A percentile compares a stretch with the other conserved stretches of the same genome.
phyloP scores from a whole-genome alignment of 1,140 invertebrate genomes.

The Brachystomella parvula region DNA sequence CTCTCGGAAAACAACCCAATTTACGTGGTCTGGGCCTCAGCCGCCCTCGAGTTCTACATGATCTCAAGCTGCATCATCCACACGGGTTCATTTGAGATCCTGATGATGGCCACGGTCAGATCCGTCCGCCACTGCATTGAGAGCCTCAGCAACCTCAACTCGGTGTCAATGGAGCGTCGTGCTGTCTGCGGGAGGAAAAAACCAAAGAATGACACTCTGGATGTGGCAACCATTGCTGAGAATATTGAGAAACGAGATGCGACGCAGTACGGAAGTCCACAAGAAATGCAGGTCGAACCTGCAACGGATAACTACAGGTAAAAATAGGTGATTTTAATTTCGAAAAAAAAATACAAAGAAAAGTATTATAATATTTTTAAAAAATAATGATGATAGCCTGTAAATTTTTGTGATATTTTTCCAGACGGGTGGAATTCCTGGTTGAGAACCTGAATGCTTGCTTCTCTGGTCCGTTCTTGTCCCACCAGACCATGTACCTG shows the following conservation, averaged over 20 bases:
- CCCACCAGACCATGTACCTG: slow-evolving; percentile 38
- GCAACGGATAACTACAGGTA: slow-evolving; percentile 36
- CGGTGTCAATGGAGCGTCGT: slow-evolving; percentile 34
- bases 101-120: slow-evolving; percentile 38
- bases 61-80: slow-evolving; percentile 33
- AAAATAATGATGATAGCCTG: not conserved
- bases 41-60: slow-evolving; percentile 37
- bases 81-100: slow-evolving; percentile 35
- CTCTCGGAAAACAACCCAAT: slow-evolving; percentile 20
- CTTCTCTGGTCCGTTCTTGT: slow-evolving; percentile 34
- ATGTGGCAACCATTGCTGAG: slow-evolving; percentile 38
- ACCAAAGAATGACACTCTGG: slow-evolving; percentile 38
- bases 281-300: slow-evolving; percentile 38
- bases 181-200: slow-evolving; percentile 38
- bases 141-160: slow-evolving; percentile 31
- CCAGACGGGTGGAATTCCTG: slow-evolving; percentile 31
- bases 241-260: slow-evolving; percentile 38
- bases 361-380: not conserved
- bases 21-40: slow-evolving; percentile 20
- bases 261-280: slow-evolving; percentile 34
- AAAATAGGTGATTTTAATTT: not conserved
- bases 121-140: slow-evolving; percentile 37
- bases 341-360: not conserved
- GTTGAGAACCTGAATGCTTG: slow-evolving; percentile 38
- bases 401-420: not conserved